Base-by-base conservation (phyloP, 92 coral and sea anemone species). In the Isaurus tuberculatus region DNA sequence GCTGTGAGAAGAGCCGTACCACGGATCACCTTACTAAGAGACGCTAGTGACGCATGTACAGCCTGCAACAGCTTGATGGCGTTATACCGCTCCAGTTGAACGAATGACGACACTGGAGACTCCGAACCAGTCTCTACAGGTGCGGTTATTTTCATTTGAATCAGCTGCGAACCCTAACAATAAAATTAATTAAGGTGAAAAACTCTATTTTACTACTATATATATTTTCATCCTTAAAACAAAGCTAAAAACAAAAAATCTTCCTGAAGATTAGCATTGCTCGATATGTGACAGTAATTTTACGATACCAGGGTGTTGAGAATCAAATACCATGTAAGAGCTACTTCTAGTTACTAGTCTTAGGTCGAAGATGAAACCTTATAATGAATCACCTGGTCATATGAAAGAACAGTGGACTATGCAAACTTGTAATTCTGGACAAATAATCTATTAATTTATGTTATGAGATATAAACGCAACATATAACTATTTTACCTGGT, bases 71-170 rank as follows among this genome's bases (percentile, higher is more conserved):
- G 87, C 30, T 90, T 86, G 72, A 92, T 90, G 2, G 99, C 97
- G 69, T 90, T 97, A 88, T 92, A 97, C 8, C 98, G 91, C 84
- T 97, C 99, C 37, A 97, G 88, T 28, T 79, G 92, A 32, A 97
- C 99, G 79, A 97, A 94, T 72, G 99, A 97, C 82, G 97, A 92
- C 88, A 97, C 95, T 17, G 99, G 99, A 27, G 98, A 94, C 88
- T 97, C 99, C 22, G 94, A 92, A 72, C 99, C 98, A 73, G 94
- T 88, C 84, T 97, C 98, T 27, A 95, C 49, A 16, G 99, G 98
- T 27, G 94, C 91, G 4, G 95, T 73, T n/a, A 97, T 80, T 82
- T 92, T 97, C 93, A 92, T 97, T 79, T 97, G 99, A 51, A 97
- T 89, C 30, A 97, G 85, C 86, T 94, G 99, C 71, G 98, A 97